Conservation (phyloP, 37 sponge, comb jelly and placozoan species). For the Haliclona indistincta region DNA sequence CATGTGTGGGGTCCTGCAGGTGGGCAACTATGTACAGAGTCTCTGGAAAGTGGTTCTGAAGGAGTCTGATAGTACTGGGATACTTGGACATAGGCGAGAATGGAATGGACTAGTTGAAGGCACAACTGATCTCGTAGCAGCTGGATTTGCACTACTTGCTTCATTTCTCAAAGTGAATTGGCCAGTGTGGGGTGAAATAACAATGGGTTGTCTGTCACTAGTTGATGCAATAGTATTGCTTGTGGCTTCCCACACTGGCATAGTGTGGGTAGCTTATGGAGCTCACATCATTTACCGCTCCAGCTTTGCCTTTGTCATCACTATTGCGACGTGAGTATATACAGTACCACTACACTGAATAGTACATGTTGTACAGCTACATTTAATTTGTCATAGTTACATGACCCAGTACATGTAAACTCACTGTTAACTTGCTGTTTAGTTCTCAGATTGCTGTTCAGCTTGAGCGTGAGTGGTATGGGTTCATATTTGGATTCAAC, state of each 20-base stretch:
- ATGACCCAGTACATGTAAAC: not conserved
- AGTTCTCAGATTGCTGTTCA: constrained; percentile 66
- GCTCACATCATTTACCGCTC: constrained; percentile 70
- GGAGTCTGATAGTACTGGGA: no score
- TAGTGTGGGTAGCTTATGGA: constrained; percentile 63
- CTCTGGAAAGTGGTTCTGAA: constrained; percentile 73
- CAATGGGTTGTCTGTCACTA: constrained; percentile 59
- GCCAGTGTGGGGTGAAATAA: constrained; percentile 81
- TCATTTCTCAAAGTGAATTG: constrained; percentile 74
- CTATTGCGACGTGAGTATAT: constrained; percentile 86
- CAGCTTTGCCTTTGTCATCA: constrained; percentile 78
- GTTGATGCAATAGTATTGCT: constrained; percentile 53
- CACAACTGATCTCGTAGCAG: constrained; percentile 64
- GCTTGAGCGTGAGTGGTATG: constrained; percentile 68
- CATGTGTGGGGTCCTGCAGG: constrained; percentile 85
- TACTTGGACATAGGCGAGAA: constrained; percentile 4
- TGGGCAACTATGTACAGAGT: constrained; percentile 85
- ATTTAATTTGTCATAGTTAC: not conserved
- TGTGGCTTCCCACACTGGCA: constrained; percentile 35
- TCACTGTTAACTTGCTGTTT: not conserved
- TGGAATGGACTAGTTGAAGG: constrained; percentile 83
- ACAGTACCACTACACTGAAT: no score
- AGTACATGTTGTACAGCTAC: not conserved
- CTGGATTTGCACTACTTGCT: constrained; percentile 62
- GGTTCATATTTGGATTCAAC: constrained; percentile 86